These are phyloP conservation scores for Romanogobio albipinnatus DNA, from an alignment of 2,113 vertebrate species.

Conservation along the genomic window DNA sequence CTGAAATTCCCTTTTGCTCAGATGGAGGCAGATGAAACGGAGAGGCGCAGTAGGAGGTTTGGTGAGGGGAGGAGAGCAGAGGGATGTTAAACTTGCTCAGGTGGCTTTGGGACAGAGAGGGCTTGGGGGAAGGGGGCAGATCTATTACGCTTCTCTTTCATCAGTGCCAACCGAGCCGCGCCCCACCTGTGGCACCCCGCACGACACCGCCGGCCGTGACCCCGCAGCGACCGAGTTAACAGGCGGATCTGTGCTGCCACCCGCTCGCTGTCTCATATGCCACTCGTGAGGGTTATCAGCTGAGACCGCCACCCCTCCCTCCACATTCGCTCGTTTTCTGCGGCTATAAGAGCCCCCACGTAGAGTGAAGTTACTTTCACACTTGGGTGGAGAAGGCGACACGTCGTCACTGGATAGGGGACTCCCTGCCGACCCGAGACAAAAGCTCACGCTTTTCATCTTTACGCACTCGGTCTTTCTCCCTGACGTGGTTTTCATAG, in stretches of 20 bases:
- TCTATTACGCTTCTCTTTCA: constrained; percentile 71
- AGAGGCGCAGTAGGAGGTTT: constrained; percentile 7
- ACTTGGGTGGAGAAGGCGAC: constrained; percentile 24
- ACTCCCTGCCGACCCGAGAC: not conserved
- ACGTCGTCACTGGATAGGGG: constrained; percentile 9
- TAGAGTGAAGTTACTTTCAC: constrained; percentile 51
- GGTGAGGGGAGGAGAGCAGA: not conserved
- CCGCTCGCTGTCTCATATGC: constrained; percentile 63
- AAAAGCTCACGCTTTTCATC: constrained; percentile 15
- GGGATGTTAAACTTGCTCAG: constrained; percentile 69
- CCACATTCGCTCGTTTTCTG: constrained; percentile 1
- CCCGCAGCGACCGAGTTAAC: constrained; percentile 66
- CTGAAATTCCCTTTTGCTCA: constrained; percentile 20
- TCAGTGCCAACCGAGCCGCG: constrained; percentile 51
- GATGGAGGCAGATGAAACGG: constrained; percentile 46
- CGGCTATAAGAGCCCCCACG: constrained; percentile 13
- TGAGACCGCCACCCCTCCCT: constrained; percentile 2
- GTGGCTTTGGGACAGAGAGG: constrained; percentile 43
- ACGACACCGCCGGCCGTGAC: constrained; percentile 41
- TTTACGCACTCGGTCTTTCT: not conserved
- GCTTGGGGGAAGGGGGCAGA: constrained; percentile 58
- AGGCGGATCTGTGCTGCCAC: constrained; percentile 62
- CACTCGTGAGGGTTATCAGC: constrained; percentile 57
- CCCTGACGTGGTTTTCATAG: not conserved
- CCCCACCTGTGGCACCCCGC: constrained; percentile 64